These are phyloP conservation scores for Acanthococcus lagerstroemiae DNA, from an alignment of 2,888 invertebrate species.

Conservation along the genomic window DNA sequence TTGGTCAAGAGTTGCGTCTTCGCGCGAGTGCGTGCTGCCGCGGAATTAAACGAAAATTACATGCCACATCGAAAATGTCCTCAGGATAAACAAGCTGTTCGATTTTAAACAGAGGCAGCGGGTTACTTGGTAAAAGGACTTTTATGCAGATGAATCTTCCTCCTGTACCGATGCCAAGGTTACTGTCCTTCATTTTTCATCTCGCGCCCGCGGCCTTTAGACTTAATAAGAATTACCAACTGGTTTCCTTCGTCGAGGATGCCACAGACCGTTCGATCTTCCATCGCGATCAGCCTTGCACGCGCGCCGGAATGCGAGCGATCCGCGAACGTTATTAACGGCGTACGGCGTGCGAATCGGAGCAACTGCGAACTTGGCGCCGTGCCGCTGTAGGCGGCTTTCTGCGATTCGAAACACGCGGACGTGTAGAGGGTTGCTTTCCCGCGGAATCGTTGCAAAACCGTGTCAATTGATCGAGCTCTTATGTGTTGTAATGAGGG, in stretches of 20 bases:
- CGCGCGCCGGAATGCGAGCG: background rate
- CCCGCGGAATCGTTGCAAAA: too few species aligned
- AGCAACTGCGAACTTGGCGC: too few species aligned
- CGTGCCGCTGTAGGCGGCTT: too few species aligned
- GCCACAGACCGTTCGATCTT: background rate
- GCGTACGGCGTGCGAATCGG: background rate
- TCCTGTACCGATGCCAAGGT: background rate
- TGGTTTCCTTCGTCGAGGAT: background rate
- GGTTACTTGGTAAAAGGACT: constrained; percentile 29
- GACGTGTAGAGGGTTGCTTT: too few species aligned
- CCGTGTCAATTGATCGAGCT: too few species aligned
- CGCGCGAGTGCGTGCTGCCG: constrained; percentile 19
- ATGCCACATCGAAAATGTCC: constrained; percentile 27
- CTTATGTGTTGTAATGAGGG: too few species aligned
- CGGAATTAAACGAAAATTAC: constrained; percentile 27
- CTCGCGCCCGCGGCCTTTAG: constrained; percentile 6
- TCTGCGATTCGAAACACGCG: too few species aligned
- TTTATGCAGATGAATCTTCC: constrained; percentile 26
- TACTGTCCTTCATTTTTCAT: constrained; percentile 21
- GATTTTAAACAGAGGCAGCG: constrained; percentile 27
- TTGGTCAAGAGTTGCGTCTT: constrained; percentile 16
- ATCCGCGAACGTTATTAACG: constrained; percentile 4
- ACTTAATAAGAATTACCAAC: constrained; percentile 14
- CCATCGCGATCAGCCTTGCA: background rate
- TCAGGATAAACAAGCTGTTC: constrained; percentile 22